These are phyloP conservation scores for Onychostruthus taczanowskii DNA, from an alignment of 2,113 vertebrate species.

Conservation along the genomic window DNA sequence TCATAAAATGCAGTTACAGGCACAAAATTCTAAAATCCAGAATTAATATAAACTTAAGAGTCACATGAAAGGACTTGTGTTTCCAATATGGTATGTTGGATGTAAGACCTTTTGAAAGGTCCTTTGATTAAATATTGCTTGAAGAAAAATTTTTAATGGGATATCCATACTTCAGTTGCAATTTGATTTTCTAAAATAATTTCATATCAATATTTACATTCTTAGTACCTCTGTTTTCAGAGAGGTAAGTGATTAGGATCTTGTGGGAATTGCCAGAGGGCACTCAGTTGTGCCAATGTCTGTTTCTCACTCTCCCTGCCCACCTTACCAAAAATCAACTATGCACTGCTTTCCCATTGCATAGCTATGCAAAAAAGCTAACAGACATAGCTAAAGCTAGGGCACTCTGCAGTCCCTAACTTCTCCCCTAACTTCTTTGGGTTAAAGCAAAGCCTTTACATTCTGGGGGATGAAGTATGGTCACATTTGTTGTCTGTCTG, in stretches of 20 bases:
- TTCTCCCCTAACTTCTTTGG: no score
- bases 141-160: neutral
- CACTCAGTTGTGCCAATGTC: neutral
- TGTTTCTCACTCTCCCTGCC: neutral
- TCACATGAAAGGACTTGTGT: neutral
- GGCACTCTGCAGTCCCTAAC: neutral
- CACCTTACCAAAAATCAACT: neutral
- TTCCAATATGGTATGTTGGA: neutral
- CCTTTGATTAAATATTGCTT: neutral
- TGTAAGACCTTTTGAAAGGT: neutral
- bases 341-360: neutral
- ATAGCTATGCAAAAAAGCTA: neutral
- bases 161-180: neutral
- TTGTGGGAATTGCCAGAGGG: neutral
- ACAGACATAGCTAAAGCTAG: neutral
- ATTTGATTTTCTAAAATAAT: neutral
- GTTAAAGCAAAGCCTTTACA: neutral
- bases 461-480: neutral
- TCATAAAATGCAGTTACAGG: neutral
- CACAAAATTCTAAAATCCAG: neutral
- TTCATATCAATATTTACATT: neutral
- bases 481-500: neutral
- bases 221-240: neutral
- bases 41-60: neutral
- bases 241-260: neutral